Evolutionary conservation across 2,888 invertebrate species (phyloP).

Genomic region (Perithous albicinctus): DNA sequence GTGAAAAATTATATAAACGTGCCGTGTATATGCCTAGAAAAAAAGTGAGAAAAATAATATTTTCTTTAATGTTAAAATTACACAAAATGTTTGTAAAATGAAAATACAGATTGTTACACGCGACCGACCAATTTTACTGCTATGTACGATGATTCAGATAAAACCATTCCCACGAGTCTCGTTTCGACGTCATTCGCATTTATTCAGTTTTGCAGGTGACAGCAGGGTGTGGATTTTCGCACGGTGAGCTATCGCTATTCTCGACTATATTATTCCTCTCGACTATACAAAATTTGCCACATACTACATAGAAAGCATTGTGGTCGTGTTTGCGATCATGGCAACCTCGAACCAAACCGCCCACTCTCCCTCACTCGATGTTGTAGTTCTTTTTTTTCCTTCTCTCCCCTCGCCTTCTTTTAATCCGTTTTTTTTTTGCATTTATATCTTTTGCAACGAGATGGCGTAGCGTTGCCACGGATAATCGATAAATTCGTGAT

Average conservation of each 20-base stretch:
- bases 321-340: background rate
- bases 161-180: background rate
- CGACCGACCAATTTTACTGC: background rate
- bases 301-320: constrained; percentile 1
- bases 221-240: constrained; percentile 45
- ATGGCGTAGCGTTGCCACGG: constrained; percentile 12
- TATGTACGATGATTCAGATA: background rate
- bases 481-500: constrained; percentile 48
- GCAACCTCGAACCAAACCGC: background rate
- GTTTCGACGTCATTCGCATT: constrained; percentile 7
- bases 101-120: background rate
- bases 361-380: background rate
- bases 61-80: no score
- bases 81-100: no score
- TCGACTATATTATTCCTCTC: constrained; percentile 31
- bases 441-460: constrained; percentile 34
- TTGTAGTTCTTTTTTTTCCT: background rate
- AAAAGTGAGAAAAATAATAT: no score
- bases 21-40: no score
- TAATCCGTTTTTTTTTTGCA: constrained; percentile 55
- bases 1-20: no score
- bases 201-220: constrained; percentile 30
- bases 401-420: background rate
- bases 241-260: constrained; percentile 34
- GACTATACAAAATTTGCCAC: constrained; percentile 33